phyloP scores from a whole-genome alignment of 2,113 vertebrate genomes.

The Crotalus tigris region DNA sequence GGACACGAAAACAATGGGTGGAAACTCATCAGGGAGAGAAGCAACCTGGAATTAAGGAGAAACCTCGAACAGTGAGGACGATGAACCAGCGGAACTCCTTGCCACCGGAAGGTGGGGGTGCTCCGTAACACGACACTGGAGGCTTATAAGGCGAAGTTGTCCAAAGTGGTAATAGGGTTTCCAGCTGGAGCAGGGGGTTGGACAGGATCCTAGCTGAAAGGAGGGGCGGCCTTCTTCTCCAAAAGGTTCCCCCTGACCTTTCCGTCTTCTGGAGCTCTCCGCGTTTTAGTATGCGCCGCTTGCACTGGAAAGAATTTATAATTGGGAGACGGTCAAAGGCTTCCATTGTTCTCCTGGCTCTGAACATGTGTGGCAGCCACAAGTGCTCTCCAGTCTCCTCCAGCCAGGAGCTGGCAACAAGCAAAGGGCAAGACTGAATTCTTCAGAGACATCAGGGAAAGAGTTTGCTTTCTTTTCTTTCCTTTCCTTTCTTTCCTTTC shows the following conservation, averaged over 20 bases:
- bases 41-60: no score
- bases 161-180: no score
- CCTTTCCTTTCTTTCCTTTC: conserved; percentile 47
- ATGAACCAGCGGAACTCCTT: no score
- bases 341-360: conserved; percentile 77
- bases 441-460: conserved; percentile 77
- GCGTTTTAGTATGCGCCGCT: conserved; percentile 78
- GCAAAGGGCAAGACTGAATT: conserved; percentile 72
- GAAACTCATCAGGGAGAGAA: no score
- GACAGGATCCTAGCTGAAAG: conserved; percentile 66
- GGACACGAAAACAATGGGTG: no score
- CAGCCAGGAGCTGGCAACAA: conserved; percentile 72
- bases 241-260: conserved; percentile 77
- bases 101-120: no score
- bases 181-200: neutral
- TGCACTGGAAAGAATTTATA: conserved; percentile 82
- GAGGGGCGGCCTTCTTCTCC: conserved; percentile 72
- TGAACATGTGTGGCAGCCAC: conserved; percentile 80
- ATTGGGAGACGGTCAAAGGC: conserved; percentile 79
- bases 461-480: conserved; percentile 74
- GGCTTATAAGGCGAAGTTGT: no score
- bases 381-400: conserved; percentile 75
- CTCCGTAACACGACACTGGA: no score
- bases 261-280: conserved; percentile 71
- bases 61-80: no score